Base-by-base conservation (phyloP, 2,888 invertebrate genomes). In the Parnassius apollo region DNA sequence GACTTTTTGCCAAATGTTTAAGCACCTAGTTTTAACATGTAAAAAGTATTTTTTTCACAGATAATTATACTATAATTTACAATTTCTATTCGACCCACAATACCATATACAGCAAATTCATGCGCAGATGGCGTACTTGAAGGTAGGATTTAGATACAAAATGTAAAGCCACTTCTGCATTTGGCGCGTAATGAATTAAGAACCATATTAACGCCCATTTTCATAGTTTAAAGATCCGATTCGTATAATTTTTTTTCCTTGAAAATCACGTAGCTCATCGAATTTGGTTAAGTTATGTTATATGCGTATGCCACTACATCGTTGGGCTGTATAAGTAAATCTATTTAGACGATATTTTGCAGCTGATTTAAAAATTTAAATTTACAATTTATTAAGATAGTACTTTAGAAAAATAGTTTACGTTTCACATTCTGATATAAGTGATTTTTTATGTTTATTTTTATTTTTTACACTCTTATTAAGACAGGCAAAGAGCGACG, bases 291-390 rank as follows among this genome's bases (percentile, higher is more conserved):
- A 59, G 54, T 7, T 35, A 7, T 35, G 35, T 7, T n/a, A n/a
- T n/a, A n/a, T n/a, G n/a, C n/a, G 54, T 58, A 62, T 59, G 54
- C 62, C 7, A 22, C 56, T 35, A 61, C 61, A 48, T 57, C 49
- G 13, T 2, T 49, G 13, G 12, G 13, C 12, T 13, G 18, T 49
- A 0, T n/a, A 49, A 35, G 35, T 35, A 35, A 35, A 35, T 35
- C 35, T 3, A 35, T 35, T 35, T 35, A 35, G 35, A 3, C 3
- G 35, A 35, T 35, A 35, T 35, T 35, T 7, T 35, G 35, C 35
- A 4, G 7, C 35, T 35, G 35, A 35, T 7, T 0, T 35, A 35
- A 35, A 35, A 35, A 4, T 35, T 35, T 35, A 35, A 35, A 35
- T 35, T 35, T 35, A 35, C 35, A 35, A 35, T 35, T 35, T 35